Conservation (phyloP, 2,797 vertebrate species). For the Acanthiza pusilla region DNA sequence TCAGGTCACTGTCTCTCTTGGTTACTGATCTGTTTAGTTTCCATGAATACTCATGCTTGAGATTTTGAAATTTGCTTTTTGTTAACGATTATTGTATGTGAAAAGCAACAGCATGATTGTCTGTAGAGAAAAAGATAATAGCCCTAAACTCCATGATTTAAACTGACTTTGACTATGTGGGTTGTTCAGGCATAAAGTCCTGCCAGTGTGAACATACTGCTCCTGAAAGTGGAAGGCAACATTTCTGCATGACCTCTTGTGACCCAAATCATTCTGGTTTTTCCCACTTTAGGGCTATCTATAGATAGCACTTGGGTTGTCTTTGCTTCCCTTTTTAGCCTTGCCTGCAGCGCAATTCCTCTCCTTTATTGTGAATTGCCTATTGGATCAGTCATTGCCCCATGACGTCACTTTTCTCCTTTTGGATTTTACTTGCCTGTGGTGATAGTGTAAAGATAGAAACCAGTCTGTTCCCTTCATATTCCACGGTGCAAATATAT, state of each 20-base stretch:
- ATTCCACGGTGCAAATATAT: background rate
- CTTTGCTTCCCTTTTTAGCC: background rate
- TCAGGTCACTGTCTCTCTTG: conserved; percentile 29
- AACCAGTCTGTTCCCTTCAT: background rate
- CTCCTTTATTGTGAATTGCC: background rate
- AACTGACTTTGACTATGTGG: background rate
- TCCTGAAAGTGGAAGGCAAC: background rate
- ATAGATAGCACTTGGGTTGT: background rate
- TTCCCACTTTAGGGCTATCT: background rate
- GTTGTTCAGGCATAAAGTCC: background rate
- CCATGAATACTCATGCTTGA: conserved; percentile 3
- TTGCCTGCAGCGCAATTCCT: background rate
- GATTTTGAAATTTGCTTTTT: conserved; percentile 28
- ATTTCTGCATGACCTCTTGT: background rate
- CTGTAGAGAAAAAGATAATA: background rate
- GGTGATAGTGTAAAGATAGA: background rate
- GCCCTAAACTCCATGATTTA: background rate
- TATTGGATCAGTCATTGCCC: background rate
- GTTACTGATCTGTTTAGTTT: conserved; percentile 42
- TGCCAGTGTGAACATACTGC: background rate
- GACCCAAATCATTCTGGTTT: background rate
- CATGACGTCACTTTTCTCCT: background rate
- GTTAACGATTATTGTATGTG: background rate
- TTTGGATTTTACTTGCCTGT: background rate
- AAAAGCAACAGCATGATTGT: background rate